Percentiles rank a stretch among this genome's conserved stretches.
Conservation (phyloP, 2,113 vertebrate genomes). For the Pedionomus torquatus region DNA sequence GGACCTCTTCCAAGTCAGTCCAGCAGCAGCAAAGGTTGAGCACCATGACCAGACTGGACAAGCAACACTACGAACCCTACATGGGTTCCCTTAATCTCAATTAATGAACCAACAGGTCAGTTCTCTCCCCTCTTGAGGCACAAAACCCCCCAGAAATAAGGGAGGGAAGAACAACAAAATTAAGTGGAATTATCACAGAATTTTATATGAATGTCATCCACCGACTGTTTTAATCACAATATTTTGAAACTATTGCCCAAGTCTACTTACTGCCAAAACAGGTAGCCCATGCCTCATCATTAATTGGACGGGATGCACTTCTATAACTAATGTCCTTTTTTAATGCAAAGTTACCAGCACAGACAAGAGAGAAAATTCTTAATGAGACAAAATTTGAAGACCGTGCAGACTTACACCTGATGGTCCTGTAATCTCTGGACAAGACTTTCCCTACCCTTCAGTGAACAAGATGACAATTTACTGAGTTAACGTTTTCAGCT, state of each 20-base stretch:
- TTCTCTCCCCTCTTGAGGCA: background rate
- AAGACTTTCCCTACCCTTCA: background rate
- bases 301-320: background rate
- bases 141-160: background rate
- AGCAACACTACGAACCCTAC: background rate
- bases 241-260: background rate
- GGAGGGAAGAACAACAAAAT: background rate
- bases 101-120: fast-evolving
- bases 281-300: background rate
- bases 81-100: background rate
- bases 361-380: background rate
- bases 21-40: background rate
- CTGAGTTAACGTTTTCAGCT: conserved; percentile 1
- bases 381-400: background rate
- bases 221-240: background rate
- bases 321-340: background rate
- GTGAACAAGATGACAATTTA: background rate
- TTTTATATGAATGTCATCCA: background rate
- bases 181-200: background rate
- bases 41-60: background rate
- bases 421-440: background rate
- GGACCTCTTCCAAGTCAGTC: background rate
- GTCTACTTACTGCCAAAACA: background rate
- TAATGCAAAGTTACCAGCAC: background rate
- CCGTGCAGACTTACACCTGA: background rate